Percentiles rank a stretch among this genome's conserved stretches.
Evolutionary conservation across 2,113 vertebrate species (phyloP).

Genomic region (Paracanthobrama guichenoti): DNA sequence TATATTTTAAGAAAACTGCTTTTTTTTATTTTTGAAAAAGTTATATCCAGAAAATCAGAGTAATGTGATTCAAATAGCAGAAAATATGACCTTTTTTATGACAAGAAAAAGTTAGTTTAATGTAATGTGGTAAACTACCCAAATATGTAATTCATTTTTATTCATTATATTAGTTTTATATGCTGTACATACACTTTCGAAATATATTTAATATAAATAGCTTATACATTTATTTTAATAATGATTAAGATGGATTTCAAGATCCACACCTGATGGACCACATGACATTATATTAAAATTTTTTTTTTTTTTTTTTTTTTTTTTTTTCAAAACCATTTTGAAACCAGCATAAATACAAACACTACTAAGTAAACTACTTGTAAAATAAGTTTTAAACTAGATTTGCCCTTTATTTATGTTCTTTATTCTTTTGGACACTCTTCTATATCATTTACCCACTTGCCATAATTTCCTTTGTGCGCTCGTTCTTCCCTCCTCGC

Average conservation of each 20-base stretch:
- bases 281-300: not conserved
- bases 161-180: not conserved
- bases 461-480: slow-evolving; percentile 6
- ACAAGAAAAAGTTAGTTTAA: too few species aligned
- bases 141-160: not conserved
- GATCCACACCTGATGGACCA: not conserved
- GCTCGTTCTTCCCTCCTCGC: not conserved
- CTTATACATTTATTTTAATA: not conserved
- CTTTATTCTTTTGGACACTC: not conserved
- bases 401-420: not conserved
- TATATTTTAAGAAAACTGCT: not conserved
- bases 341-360: not conserved
- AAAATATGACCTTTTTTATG: not conserved
- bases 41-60: not conserved
- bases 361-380: not conserved
- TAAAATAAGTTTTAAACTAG: not conserved
- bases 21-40: not conserved
- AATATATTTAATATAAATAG: not conserved
- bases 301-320: too few species aligned
- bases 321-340: not conserved
- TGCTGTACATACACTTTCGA: not conserved
- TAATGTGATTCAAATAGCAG: not conserved
- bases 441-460: not conserved
- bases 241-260: not conserved
- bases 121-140: too few species aligned